A percentile compares a stretch with the other conserved stretches of the same genome.
Evolutionary conservation across 2,888 invertebrate species (phyloP).

Genomic region (Oligia latruncula): DNA sequence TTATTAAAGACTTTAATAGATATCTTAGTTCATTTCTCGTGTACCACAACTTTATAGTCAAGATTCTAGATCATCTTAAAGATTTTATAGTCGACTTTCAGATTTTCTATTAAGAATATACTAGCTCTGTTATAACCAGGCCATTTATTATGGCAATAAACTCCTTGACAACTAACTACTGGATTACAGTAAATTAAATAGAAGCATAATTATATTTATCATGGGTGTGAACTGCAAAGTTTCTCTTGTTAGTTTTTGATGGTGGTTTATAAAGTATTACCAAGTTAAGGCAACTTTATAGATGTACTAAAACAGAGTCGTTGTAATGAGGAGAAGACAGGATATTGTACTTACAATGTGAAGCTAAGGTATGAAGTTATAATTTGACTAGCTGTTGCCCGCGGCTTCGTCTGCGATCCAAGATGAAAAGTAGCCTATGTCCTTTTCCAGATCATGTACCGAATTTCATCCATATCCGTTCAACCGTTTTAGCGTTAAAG

Average conservation of each 20-base stretch:
- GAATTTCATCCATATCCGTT: too few species aligned
- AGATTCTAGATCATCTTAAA: constrained; percentile 45
- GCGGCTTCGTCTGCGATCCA: too few species aligned
- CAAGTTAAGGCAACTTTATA: not conserved
- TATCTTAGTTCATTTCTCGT: constrained; percentile 61
- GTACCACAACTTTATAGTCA: constrained; percentile 45
- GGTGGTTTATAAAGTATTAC: not conserved
- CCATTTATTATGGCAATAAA: constrained; percentile 57
- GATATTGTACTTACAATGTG: not conserved
- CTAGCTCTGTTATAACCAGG: constrained; percentile 23
- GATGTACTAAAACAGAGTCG: not conserved
- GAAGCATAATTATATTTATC: constrained; percentile 18
- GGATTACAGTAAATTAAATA: constrained; percentile 45
- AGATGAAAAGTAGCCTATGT: too few species aligned
- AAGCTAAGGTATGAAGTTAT: too few species aligned
- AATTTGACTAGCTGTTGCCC: not conserved
- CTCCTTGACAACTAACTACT: constrained; percentile 48
- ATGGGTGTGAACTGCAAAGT: not conserved
- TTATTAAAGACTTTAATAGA: constrained; percentile 49
- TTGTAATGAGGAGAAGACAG: not conserved
- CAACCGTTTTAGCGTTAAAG: too few species aligned
- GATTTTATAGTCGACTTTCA: constrained; percentile 40
- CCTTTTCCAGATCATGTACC: too few species aligned
- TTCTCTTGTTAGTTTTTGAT: not conserved
- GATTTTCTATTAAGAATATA: constrained; percentile 55